Evolutionary conservation across 2,797 vertebrate species (phyloP).

Genomic region (Amblyopsis hoosieri): DNA sequence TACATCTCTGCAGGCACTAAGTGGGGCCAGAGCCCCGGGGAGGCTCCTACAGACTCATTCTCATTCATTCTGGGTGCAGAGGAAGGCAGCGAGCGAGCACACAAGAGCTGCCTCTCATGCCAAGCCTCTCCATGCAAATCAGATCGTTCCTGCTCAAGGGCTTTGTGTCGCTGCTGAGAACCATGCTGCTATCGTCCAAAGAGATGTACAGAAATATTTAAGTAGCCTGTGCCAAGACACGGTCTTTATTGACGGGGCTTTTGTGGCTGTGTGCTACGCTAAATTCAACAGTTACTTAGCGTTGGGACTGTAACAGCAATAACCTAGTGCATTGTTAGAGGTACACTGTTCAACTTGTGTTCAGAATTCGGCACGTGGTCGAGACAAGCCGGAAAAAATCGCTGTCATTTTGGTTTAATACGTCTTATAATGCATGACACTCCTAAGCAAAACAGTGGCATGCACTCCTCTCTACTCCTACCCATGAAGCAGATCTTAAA

Average conservation of each 20-base stretch:
- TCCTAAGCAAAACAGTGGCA: too few relatives aligned
- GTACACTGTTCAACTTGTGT: background rate
- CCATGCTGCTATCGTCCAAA: slow-evolving; percentile 1
- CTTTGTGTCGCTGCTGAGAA: slow-evolving; percentile 8
- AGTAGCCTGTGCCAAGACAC: background rate
- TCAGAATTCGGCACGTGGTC: background rate
- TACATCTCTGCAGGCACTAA: slow-evolving; percentile 33
- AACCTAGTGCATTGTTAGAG: too few relatives aligned
- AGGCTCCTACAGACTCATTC: slow-evolving; percentile 33
- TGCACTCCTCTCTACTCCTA: too few relatives aligned
- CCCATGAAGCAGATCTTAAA: too few relatives aligned
- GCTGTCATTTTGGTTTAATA: too few relatives aligned
- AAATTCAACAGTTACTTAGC: slow-evolving; percentile 8
- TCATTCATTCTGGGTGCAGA: slow-evolving; percentile 38
- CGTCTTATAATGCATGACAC: too few relatives aligned
- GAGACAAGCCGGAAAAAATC: too few relatives aligned
- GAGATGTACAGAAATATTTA: background rate
- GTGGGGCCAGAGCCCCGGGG: slow-evolving; percentile 7
- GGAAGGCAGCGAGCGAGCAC: slow-evolving; percentile 1
- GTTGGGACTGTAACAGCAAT: background rate
- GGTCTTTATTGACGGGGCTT: slow-evolving; percentile 2
- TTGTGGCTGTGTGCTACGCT: slow-evolving; percentile 1
- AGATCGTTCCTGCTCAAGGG: slow-evolving; percentile 24
- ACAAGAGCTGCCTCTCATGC: slow-evolving; percentile 24
- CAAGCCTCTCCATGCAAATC: slow-evolving; percentile 28